These are phyloP conservation scores for Agonum fuliginosum DNA, from an alignment of 2,888 invertebrate species.

Conservation along the genomic window DNA sequence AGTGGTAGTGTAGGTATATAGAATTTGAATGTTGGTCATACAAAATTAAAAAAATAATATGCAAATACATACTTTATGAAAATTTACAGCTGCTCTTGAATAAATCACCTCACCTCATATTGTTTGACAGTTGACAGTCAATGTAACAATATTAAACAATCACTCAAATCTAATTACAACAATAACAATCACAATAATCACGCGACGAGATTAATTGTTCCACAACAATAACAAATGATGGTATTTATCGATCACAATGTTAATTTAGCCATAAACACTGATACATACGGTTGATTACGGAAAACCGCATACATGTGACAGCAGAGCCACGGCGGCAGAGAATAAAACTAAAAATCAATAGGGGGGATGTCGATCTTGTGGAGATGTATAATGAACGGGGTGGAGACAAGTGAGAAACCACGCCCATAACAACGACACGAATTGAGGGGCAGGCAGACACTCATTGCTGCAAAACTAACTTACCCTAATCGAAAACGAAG, in stretches of 20 bases:
- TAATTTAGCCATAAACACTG: constrained; percentile 14
- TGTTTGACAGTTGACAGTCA: too few relatives aligned
- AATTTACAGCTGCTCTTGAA: background rate
- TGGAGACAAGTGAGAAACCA: constrained; percentile 38
- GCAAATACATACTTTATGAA: background rate
- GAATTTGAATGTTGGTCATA: too few relatives aligned
- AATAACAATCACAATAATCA: background rate
- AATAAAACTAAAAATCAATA: constrained; percentile 51
- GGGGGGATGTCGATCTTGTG: constrained; percentile 32
- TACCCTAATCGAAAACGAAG: constrained; percentile 15
- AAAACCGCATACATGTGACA: constrained; percentile 3
- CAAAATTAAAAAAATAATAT: background rate
- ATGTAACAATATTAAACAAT: background rate
- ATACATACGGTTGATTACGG: background rate
- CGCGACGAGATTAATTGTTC: background rate
- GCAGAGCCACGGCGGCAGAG: constrained; percentile 20
- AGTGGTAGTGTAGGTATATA: too few relatives aligned
- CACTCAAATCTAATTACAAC: background rate
- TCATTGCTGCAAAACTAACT: background rate
- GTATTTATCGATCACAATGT: constrained; percentile 30
- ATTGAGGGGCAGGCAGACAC: constrained; percentile 2
- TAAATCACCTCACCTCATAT: too few relatives aligned
- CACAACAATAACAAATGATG: background rate
- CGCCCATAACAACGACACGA: constrained; percentile 32
- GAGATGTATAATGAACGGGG: constrained; percentile 16